Evolutionary conservation across 2,113 vertebrate species (phyloP).

Genomic region (Tringa solitaria): DNA sequence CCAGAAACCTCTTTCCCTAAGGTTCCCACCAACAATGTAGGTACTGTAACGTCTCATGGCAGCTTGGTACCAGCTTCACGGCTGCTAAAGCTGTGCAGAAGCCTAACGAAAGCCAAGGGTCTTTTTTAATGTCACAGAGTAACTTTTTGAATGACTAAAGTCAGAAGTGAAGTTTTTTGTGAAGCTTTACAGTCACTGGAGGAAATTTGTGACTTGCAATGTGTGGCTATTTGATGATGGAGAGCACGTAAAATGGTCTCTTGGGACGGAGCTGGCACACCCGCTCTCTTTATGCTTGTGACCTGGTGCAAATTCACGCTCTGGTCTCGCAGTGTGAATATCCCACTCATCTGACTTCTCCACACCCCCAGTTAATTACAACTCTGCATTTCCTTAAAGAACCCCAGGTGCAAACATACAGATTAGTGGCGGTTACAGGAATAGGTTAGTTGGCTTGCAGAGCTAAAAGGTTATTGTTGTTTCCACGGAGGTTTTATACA

Average conservation of each 20-base stretch:
- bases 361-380: constrained; percentile 58
- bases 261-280: neutral
- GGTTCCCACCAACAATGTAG: constrained; percentile 48
- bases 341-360: constrained; percentile 58
- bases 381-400: constrained; percentile 61
- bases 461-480: constrained; percentile 64
- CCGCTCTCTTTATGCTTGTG: constrained; percentile 3
- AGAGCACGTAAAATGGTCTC: neutral
- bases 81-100: neutral
- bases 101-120: neutral
- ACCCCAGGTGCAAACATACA: constrained; percentile 54
- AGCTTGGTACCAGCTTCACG: neutral
- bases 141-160: constrained; percentile 23
- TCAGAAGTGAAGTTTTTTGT: constrained; percentile 9
- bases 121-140: neutral
- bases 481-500: constrained; percentile 27
- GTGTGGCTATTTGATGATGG: constrained; percentile 28
- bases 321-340: constrained; percentile 43
- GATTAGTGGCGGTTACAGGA: constrained; percentile 57
- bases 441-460: constrained; percentile 40
- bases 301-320: constrained; percentile 22
- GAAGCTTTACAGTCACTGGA: constrained; percentile 12
- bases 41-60: neutral
- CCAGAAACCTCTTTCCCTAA: constrained; percentile 49
- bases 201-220: constrained; percentile 13